Evolutionary conservation across 2,113 vertebrate species (phyloP).

Genomic region (Polyodon spathula): DNA sequence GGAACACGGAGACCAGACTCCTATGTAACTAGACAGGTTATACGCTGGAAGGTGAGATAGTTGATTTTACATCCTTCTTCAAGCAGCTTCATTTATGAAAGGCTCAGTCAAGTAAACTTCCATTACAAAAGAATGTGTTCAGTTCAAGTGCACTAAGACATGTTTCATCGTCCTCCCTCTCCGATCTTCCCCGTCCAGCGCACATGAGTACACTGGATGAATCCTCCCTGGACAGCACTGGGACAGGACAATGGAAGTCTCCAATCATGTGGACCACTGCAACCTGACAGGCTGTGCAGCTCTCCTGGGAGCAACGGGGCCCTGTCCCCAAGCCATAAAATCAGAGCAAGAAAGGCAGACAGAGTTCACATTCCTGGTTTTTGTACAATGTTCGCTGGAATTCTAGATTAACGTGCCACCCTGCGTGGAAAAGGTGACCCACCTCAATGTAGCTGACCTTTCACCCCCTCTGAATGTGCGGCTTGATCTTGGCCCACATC

Average conservation of each 20-base stretch:
- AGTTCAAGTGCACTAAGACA: too few species aligned
- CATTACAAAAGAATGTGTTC: too few species aligned
- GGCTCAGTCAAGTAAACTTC: too few species aligned
- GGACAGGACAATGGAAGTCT: not conserved
- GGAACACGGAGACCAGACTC: too few species aligned
- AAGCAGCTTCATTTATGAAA: too few species aligned
- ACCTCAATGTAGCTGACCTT: constrained; percentile 27
- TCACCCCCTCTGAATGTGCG: constrained; percentile 20
- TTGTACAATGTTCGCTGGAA: not conserved
- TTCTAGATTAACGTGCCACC: constrained; percentile 8
- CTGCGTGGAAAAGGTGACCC: constrained; percentile 23
- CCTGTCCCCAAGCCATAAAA: not conserved
- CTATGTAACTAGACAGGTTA: too few species aligned
- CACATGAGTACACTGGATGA: too few species aligned
- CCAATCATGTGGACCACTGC: not conserved
- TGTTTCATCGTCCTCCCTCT: too few species aligned
- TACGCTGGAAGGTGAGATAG: too few species aligned
- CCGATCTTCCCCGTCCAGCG: too few species aligned
- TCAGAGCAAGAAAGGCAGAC: not conserved
- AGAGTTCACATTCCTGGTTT: not conserved
- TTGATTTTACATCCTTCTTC: too few species aligned
- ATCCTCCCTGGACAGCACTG: not conserved
- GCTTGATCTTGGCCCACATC: constrained; percentile 22
- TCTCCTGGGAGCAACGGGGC: not conserved
- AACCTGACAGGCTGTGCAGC: not conserved